A percentile compares a stretch with the other conserved stretches of the same genome.
Conservation (phyloP, 1,140 invertebrate species). For the Aphidius gifuensis region DNA sequence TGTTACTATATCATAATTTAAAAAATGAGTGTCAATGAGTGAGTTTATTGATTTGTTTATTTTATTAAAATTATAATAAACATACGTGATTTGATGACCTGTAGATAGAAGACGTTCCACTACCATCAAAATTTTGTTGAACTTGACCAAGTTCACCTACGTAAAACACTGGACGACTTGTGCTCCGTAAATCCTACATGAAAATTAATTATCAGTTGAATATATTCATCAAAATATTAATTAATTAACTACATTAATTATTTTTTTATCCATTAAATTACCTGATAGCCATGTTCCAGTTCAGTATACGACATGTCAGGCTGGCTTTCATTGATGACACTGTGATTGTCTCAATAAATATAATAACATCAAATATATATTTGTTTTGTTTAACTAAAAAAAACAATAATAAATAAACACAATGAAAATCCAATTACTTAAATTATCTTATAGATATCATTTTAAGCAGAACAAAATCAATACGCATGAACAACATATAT, state of each 20-base stretch:
- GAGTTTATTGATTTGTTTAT: neutral
- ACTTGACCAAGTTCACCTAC: conserved; percentile 49
- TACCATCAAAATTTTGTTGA: conserved; percentile 41
- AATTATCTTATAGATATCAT: too few relatives aligned
- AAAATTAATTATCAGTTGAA: conserved; percentile 9
- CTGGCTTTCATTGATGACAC: conserved; percentile 47
- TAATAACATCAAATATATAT: too few relatives aligned
- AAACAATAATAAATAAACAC: too few relatives aligned
- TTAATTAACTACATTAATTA: conserved; percentile 5
- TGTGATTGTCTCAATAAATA: neutral
- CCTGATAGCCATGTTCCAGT: conserved; percentile 85
- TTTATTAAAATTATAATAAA: conserved; percentile 5
- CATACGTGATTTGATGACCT: conserved; percentile 48
- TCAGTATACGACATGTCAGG: conserved; percentile 83
- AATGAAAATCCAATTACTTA: too few relatives aligned
- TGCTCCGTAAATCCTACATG: conserved; percentile 47
- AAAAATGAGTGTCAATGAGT: neutral
- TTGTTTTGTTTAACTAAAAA: too few relatives aligned
- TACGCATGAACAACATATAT: too few relatives aligned
- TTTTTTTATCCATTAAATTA: conserved; percentile 25
- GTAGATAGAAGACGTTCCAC: conserved; percentile 44
- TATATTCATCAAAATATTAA: neutral
- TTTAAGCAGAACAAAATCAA: too few relatives aligned
- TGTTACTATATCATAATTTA: neutral
- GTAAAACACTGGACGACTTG: conserved; percentile 50